Evolutionary conservation across 2,797 vertebrate genomes (phyloP).

Genomic region (Chelon labrosus): DNA sequence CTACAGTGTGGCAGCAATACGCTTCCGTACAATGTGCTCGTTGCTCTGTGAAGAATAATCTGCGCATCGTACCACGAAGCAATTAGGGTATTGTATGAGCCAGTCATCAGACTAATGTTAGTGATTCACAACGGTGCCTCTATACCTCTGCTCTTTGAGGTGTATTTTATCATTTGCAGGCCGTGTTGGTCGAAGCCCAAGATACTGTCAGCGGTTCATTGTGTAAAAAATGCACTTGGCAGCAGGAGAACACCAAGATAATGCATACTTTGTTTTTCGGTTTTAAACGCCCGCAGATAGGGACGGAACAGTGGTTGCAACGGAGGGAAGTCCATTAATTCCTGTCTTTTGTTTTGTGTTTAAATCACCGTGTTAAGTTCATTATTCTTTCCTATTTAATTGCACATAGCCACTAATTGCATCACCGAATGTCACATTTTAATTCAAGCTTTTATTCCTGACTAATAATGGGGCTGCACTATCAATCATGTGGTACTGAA

Average conservation of each 20-base stretch:
- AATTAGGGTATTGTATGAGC: constrained; percentile 73
- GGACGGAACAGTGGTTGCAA: constrained; percentile 31
- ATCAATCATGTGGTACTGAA: constrained; percentile 29
- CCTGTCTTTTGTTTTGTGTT: constrained; percentile 57
- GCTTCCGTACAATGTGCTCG: constrained; percentile 30
- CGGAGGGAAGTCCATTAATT: constrained; percentile 52
- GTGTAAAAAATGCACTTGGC: constrained; percentile 55
- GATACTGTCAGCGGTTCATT: constrained; percentile 62
- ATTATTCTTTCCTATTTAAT: constrained; percentile 57
- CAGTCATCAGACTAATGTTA: constrained; percentile 65
- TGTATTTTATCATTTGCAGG: constrained; percentile 70
- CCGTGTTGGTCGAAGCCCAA: constrained; percentile 63
- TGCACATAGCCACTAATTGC: constrained; percentile 67
- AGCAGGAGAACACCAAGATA: constrained; percentile 47
- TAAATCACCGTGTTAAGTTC: constrained; percentile 52
- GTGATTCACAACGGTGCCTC: constrained; percentile 64
- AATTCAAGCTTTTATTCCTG: constrained; percentile 41
- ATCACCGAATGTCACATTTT: constrained; percentile 50
- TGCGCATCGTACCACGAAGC: constrained; percentile 48
- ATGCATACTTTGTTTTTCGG: constrained; percentile 50
- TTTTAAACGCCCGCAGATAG: constrained; percentile 45
- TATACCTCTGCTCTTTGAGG: constrained; percentile 64
- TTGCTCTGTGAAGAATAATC: constrained; percentile 52
- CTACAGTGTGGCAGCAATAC: too few relatives aligned
- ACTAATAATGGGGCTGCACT: constrained; percentile 38